Percentiles rank a stretch among this genome's conserved stretches.
These are phyloP conservation scores for Globicephala melas DNA, from an alignment of 2,113 vertebrate genomes.

Conservation along the genomic window DNA sequence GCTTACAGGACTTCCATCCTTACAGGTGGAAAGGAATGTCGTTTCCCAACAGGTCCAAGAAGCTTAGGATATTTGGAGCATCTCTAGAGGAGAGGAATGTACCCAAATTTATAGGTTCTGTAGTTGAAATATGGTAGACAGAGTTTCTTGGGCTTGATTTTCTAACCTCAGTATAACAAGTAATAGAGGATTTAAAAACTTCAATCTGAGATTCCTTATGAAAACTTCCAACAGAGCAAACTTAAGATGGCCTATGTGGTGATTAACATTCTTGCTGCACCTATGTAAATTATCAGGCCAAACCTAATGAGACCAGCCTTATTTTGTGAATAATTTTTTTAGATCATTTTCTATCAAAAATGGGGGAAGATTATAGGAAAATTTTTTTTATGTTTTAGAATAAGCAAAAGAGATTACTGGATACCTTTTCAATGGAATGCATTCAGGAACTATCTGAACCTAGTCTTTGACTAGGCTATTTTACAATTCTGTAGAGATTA, in stretches of 20 bases:
- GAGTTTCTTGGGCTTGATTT: slow-evolving; percentile 10
- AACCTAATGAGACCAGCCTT: neutral
- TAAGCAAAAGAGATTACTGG: neutral
- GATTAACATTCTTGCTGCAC: neutral
- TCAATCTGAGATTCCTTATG: neutral
- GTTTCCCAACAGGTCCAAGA: neutral
- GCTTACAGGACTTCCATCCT: neutral
- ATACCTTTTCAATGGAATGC: neutral
- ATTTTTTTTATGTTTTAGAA: neutral
- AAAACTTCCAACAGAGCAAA: neutral
- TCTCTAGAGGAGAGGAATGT: neutral
- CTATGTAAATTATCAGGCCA: neutral
- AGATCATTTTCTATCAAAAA: neutral
- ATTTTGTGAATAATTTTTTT: neutral
- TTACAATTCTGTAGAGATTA: neutral
- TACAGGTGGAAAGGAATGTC: neutral
- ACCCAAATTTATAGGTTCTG: neutral
- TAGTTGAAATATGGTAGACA: neutral
- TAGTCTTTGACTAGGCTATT: neutral
- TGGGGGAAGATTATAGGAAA: neutral
- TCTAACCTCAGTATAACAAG: neutral
- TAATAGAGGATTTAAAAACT: neutral
- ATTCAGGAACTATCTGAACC: neutral
- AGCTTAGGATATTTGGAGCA: neutral
- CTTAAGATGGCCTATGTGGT: neutral